phyloP scores from a whole-genome alignment of 2,888 invertebrate species.

The Chloromyia formosa region DNA sequence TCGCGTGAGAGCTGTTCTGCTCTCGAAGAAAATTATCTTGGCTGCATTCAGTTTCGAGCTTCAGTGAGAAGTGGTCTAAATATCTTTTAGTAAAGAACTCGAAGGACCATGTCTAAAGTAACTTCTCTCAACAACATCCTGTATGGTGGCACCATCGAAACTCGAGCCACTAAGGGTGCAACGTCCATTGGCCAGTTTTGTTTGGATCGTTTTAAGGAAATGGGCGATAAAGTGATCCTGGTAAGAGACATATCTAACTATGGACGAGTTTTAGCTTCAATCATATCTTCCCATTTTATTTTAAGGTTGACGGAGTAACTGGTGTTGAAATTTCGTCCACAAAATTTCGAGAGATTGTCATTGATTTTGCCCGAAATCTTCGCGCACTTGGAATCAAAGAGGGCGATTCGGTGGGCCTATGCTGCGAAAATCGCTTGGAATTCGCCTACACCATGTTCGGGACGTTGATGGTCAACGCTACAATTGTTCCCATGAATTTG shows the following conservation, averaged over 20 bases:
- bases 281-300: neutral
- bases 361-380: slow-evolving; percentile 60
- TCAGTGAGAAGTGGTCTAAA: too few species aligned
- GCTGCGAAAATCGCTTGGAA: slow-evolving; percentile 69
- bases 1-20: too few species aligned
- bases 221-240: slow-evolving; percentile 65
- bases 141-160: slow-evolving; percentile 57
- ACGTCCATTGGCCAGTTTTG: slow-evolving; percentile 67
- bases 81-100: too few species aligned
- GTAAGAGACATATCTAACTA: slow-evolving; percentile 57
- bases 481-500: slow-evolving; percentile 69
- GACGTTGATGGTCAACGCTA: slow-evolving; percentile 66
- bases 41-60: too few species aligned
- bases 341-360: slow-evolving; percentile 56
- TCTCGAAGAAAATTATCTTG: too few species aligned
- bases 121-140: slow-evolving; percentile 56
- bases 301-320: slow-evolving; percentile 59
- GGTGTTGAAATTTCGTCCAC: slow-evolving; percentile 56
- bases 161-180: slow-evolving; percentile 53
- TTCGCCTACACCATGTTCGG: slow-evolving; percentile 66
- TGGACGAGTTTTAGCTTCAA: too few species aligned
- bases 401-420: slow-evolving; percentile 67
- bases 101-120: slow-evolving; percentile 2
- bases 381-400: slow-evolving; percentile 63
- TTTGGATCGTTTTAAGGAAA: slow-evolving; percentile 66